Percentiles rank a stretch among this genome's conserved stretches.
phyloP scores from a whole-genome alignment of 1,140 invertebrate genomes.

The Papilio polytes region DNA sequence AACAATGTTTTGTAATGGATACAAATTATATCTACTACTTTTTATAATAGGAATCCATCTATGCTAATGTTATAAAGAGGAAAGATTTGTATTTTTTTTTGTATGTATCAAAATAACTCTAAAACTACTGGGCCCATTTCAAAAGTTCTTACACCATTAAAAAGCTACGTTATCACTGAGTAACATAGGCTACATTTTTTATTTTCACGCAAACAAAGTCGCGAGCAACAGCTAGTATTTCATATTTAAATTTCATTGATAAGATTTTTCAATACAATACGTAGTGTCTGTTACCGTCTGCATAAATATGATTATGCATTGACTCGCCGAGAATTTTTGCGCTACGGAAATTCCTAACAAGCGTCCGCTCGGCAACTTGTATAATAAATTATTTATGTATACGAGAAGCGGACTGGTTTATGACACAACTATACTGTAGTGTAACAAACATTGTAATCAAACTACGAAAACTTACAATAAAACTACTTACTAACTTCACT shows the following conservation, averaged over 20 bases:
- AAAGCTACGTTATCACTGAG: too few species aligned
- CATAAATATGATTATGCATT: not conserved
- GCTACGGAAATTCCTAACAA: not conserved
- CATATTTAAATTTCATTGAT: not conserved
- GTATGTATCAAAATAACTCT: too few species aligned
- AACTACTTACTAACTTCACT: conserved; percentile 56
- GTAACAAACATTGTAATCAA: too few species aligned
- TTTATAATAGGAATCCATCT: too few species aligned
- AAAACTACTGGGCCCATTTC: too few species aligned
- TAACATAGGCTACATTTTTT: conserved; percentile 4
- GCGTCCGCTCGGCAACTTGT: not conserved
- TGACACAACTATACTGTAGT: not conserved
- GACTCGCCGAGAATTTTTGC: not conserved
- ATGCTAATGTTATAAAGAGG: too few species aligned
- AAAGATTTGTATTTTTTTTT: too few species aligned
- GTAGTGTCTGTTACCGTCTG: not conserved
- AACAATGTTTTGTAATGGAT: too few species aligned
- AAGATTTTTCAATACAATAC: not conserved
- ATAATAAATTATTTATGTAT: not conserved
- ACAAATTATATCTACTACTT: conserved; percentile 1
- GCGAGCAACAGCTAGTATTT: not conserved
- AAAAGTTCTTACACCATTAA: too few species aligned
- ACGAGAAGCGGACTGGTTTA: not conserved
- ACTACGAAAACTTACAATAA: too few species aligned
- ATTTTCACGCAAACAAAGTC: not conserved